Base-by-base conservation (phyloP, 2,888 invertebrate genomes). In the Creontiades dilutus region DNA sequence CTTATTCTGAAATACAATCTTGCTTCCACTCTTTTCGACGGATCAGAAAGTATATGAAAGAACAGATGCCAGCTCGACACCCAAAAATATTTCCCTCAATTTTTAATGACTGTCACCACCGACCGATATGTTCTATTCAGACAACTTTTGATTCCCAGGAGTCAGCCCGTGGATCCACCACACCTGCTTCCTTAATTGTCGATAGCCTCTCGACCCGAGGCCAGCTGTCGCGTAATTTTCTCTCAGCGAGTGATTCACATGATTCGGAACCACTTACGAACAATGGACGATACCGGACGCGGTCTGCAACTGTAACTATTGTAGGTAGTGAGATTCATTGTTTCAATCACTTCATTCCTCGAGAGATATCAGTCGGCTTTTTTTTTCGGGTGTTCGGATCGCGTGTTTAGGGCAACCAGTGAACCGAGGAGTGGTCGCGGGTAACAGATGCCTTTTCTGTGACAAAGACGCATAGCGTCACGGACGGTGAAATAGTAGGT, bases 141-240 rank as follows among this genome's bases (percentile, higher is more conserved):
- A 46, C 37, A 80, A 80, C 48, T 80, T 80, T 80, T 80, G 68
- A 68, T 68, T 68, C 68, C 68, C 68, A 80, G 80, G 46, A 5
- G 37, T 46, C 19, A 80, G 13, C n/a, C 80, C 82, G 19, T 19
- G 27, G 23, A 27, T 52, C 82, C 27, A 48, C 82, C 27, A 55
- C 85, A 85, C 85, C 85, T 85, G 85, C 85, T 85, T 85, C 85
- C 85, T 85, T 68, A 47, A 61, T 55, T 85, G n/a, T n/a, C 85
- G 85, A 85, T 85, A 85, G 68, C 85, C 68, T 85, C 55, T 85
- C 85, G 85, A 85, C 85, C 85, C n/a, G 37, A 13, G 68, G 57
- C 48, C 85, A 85, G 85, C 85, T 85, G 85, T 82, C 52, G 57
- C 57, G 85, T 85, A 85, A 85, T 85, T 85, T 85, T 61, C 85